Percentiles rank a stretch among this genome's conserved stretches.
phyloP scores from a whole-genome alignment of 2,888 invertebrate species.

The Brachyptera putata region DNA sequence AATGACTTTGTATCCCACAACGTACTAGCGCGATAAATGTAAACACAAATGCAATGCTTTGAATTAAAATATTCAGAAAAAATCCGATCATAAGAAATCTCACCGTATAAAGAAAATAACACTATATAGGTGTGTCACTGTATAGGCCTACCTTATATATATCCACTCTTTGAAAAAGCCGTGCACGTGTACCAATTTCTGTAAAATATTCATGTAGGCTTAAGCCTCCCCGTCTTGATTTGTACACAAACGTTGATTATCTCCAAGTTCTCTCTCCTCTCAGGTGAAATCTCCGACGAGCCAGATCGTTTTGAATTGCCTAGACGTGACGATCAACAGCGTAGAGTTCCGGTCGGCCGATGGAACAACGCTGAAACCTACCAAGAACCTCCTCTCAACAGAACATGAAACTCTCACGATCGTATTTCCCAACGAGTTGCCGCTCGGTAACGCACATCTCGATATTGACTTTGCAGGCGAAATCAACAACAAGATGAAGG shows the following conservation, averaged over 20 bases:
- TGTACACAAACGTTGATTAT: not conserved
- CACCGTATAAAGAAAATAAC: no score
- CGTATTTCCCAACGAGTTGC: conserved; percentile 57
- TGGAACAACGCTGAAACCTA: conserved; percentile 43
- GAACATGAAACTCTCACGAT: conserved; percentile 69
- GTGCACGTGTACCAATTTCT: no score
- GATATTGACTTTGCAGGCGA: conserved; percentile 74
- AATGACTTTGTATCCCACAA: no score
- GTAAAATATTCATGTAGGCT: no score
- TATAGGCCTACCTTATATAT: no score
- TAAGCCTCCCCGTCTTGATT: not conserved
- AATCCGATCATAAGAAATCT: no score
- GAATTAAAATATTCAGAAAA: no score
- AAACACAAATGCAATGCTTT: no score
- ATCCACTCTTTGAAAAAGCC: no score
- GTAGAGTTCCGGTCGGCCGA: conserved; percentile 54
- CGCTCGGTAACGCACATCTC: conserved; percentile 53
- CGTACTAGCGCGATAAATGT: no score
- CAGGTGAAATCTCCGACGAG: conserved; percentile 65
- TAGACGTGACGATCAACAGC: conserved; percentile 66
- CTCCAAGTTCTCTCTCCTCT: conserved; percentile 37
- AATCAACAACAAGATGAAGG: conserved; percentile 90
- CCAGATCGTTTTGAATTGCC: conserved; percentile 69
- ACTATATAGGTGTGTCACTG: no score
- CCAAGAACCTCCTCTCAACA: conserved; percentile 42